Base-by-base conservation (phyloP, 2,888 invertebrate genomes). In the Bruchidius siliquastri region DNA sequence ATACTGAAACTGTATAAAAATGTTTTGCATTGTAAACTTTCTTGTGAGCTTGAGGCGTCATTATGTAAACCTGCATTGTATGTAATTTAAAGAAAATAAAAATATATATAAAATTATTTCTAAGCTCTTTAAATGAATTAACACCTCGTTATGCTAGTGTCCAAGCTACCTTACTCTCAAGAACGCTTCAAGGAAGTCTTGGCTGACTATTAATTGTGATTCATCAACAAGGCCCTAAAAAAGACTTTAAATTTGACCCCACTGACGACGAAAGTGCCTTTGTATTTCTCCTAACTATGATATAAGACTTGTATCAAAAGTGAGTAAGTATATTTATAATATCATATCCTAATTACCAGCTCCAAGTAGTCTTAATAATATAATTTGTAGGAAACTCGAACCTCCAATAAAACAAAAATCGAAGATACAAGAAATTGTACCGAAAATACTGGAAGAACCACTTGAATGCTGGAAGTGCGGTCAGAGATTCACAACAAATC, bases 361-460 rank as follows among this genome's bases (percentile, higher is more conserved):
- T n/a, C n/a, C n/a, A 3, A 49, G 49, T 13, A 1, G 49, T 49
- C 49, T 49, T 49, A 49, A 13, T 49, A 13, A 49, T 49, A 49
- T 49, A 1, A 49, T 49, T 49, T 49, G 3, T 13, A 49, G 49
- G 49, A 49, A 49, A 49, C 1, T 18, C 49, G 13, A 18, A 49
- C 49, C 18, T 49, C 18, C 13, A 49, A 49, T 1, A 49, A 49
- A 13, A 18, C 49, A 13, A 49, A 49, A 49, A 49, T 13, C 18
- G 18, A 49, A 13, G 26, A 4, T 26, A 26, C 26, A 26, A 8
- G 49, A 49, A 13, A 49, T 49, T 3, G 75, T 72, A 69, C 75
- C 75, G n/a, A 32, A 71, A 6, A 74, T 72, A 71, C 49, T 75
- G 20, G 75, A 75, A 0, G 73, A 75, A 68, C 75, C 75, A 0